These are phyloP conservation scores for Aphidius colemani DNA, from an alignment of 2,888 invertebrate species.

Conservation along the genomic window DNA sequence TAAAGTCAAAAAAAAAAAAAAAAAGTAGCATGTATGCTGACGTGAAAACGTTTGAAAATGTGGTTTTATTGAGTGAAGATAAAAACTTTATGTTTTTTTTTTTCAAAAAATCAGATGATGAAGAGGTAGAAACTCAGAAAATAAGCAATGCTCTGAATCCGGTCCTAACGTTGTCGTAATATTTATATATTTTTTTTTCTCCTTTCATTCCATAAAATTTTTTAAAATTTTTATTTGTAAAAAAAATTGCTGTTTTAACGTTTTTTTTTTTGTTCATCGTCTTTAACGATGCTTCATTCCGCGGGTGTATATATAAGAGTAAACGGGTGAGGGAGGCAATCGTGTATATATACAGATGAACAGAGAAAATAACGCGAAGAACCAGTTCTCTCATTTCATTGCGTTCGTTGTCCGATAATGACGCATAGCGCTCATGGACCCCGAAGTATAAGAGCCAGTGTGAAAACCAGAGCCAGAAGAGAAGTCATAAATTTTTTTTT, in stretches of 20 bases:
- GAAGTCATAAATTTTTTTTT: slow-evolving; percentile 7
- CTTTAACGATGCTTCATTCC: slow-evolving; percentile 11
- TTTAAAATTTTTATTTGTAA: no score
- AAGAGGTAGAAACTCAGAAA: slow-evolving; percentile 28
- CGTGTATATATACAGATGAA: slow-evolving; percentile 37
- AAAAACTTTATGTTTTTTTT: not conserved
- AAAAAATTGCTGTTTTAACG: not conserved
- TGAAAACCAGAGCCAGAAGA: slow-evolving; percentile 18
- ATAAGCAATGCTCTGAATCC: slow-evolving; percentile 22
- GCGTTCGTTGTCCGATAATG: slow-evolving; percentile 62
- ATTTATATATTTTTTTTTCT: slow-evolving; percentile 6
- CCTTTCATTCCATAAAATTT: slow-evolving; percentile 10
- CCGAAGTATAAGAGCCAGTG: slow-evolving; percentile 23
- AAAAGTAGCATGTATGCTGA: not conserved
- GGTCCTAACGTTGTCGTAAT: slow-evolving; percentile 12
- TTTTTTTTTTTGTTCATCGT: slow-evolving; percentile 7
- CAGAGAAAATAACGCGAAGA: slow-evolving; percentile 52
- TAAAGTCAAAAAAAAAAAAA: slow-evolving; percentile 22
- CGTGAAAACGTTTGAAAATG: slow-evolving; percentile 22
- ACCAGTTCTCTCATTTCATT: slow-evolving; percentile 61
- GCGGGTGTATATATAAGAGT: slow-evolving; percentile 19
- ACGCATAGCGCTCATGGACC: slow-evolving; percentile 53
- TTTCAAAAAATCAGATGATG: slow-evolving; percentile 23
- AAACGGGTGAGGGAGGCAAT: slow-evolving; percentile 39
- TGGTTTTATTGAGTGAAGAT: slow-evolving; percentile 23